Evolutionary conservation across 2,113 vertebrate genomes (phyloP).

Genomic region (Carassius auratus): DNA sequence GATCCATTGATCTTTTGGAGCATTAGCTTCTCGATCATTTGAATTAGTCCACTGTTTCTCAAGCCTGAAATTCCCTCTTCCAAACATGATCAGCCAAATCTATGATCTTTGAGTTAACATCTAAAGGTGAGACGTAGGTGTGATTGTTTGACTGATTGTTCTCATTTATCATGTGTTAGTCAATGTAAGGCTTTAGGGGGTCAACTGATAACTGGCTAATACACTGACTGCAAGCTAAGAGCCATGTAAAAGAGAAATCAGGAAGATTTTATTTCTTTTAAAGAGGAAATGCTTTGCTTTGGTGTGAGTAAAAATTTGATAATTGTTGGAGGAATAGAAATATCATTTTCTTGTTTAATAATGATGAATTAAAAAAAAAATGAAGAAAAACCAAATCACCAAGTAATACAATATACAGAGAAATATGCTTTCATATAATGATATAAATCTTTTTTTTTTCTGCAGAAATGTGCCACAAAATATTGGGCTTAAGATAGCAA

Average conservation of each 20-base stretch:
- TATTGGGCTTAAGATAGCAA: neutral
- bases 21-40: constrained; percentile 59
- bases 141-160: neutral
- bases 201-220: constrained; percentile 5
- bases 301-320: neutral
- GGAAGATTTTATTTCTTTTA: neutral
- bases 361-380: neutral
- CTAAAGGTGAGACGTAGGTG: neutral
- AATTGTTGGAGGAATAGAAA: neutral
- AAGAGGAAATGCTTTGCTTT: neutral
- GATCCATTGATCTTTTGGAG: constrained; percentile 59
- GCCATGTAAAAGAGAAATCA: neutral
- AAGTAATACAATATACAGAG: neutral
- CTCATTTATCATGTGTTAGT: neutral
- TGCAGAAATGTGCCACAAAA: neutral
- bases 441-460: neutral
- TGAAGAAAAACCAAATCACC: neutral
- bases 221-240: neutral
- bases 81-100: constrained; percentile 4
- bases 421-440: neutral
- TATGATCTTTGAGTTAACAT: constrained; percentile 4
- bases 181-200: neutral
- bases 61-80: constrained; percentile 58
- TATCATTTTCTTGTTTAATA: neutral
- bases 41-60: constrained; percentile 63